Base-by-base conservation (phyloP, 2,888 invertebrate genomes). In the Eristalinus aeneus region DNA sequence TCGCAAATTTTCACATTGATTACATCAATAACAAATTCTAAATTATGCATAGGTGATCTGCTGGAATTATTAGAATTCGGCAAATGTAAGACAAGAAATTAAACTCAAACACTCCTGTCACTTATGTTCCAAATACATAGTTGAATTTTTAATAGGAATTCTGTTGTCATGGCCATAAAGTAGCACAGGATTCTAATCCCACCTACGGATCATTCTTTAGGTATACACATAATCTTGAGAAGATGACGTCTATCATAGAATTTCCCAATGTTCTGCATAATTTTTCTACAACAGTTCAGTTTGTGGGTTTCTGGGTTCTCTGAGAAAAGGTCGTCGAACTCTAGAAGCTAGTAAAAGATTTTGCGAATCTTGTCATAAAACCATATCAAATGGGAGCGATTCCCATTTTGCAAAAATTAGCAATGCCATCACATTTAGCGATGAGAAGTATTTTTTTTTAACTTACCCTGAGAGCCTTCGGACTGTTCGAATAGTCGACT, bases 401-500 rank as follows among this genome's bases (percentile, higher is more conserved):
- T 46, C 46, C 46, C n/a, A 46, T 46, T 46, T 23, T 1, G 23
- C 23, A n/a, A 56, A 23, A 56, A 12, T 10, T 4, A 10, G 56
- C 22, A n/a, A 2, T 22, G 3, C 22, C 56, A 3, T 4, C 9
- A 2, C 0, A 6, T 6, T 22, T 60, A 6, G 1, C 39, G 27
- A 60, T 61, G 39, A 61, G 31, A 46, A 71, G n/a, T 16, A 46
- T 10, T 12, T 4, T 23, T 16, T 11, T n/a, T 34, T 67, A 69
- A 91, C 94, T 94, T 93, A 96, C 96, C 92, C 96, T 94, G 89
- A 97, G 79, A 20, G 97, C 96, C 74, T 93, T 90, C 0, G 96
- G 96, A 80, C 93, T 92, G 71, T 92, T 92, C 5, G 96, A 95
- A 91, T 96, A 97, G 92, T 97, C 97, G 22, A 97, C 96, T 9